Evolutionary conservation across 2,113 vertebrate species (phyloP).

Genomic region (Corythoichthys haematopterus): DNA sequence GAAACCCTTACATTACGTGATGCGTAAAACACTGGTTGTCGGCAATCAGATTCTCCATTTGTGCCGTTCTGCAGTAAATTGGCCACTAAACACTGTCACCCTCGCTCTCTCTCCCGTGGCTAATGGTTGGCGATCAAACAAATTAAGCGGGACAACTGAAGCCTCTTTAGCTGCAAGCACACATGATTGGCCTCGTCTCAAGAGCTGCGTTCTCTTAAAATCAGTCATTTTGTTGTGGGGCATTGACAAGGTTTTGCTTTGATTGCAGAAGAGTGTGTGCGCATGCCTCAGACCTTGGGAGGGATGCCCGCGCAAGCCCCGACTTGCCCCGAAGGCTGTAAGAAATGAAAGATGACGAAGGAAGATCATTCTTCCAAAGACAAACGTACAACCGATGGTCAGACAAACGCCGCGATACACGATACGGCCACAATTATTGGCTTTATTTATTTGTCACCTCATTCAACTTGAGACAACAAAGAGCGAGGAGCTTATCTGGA

Average conservation of each 20-base stretch:
- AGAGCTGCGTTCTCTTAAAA: constrained; percentile 57
- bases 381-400: constrained; percentile 29
- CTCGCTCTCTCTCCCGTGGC: constrained; percentile 15
- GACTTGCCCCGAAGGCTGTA: constrained; percentile 65
- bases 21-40: too few relatives aligned
- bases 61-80: background rate
- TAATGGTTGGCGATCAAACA: constrained; percentile 45
- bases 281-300: constrained; percentile 70
- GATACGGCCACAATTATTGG: constrained; percentile 29
- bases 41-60: background rate
- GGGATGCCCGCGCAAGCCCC: constrained; percentile 60
- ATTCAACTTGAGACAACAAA: constrained; percentile 28
- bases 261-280: constrained; percentile 59
- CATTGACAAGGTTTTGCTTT: constrained; percentile 49
- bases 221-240: constrained; percentile 63
- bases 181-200: constrained; percentile 59
- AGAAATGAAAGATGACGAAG: constrained; percentile 53
- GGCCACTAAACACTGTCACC: background rate
- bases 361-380: constrained; percentile 30
- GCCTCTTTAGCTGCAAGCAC: constrained; percentile 46
- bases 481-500: constrained; percentile 43
- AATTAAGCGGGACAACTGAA: constrained; percentile 25
- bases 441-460: background rate
- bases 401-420: constrained; percentile 36
- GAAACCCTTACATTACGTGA: too few relatives aligned